Conservation (phyloP, 2,113 vertebrate species). For the Nipponia nippon region DNA sequence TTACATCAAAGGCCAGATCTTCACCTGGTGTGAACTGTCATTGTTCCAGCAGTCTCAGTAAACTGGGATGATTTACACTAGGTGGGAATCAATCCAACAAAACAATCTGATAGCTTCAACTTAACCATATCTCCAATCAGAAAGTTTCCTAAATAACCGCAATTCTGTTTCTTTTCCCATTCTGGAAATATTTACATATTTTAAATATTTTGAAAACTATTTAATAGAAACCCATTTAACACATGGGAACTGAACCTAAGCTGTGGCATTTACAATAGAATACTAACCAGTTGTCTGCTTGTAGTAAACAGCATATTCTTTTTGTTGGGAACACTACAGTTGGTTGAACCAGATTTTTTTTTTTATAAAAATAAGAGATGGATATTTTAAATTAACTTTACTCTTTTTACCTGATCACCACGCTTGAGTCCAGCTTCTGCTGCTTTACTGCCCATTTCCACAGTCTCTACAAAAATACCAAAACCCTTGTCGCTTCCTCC, state of each 20-base stretch:
- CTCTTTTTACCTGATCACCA: constrained; percentile 86
- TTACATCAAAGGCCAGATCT: not conserved
- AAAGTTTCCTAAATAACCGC: not conserved
- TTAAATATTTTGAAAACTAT: not conserved
- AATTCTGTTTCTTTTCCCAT: not conserved
- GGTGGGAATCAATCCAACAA: not conserved
- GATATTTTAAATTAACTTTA: not conserved
- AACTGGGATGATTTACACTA: not conserved
- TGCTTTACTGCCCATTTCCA: constrained; percentile 89
- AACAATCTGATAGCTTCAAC: not conserved
- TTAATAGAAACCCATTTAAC: not conserved
- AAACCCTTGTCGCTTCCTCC: constrained; percentile 93
- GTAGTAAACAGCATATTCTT: not conserved
- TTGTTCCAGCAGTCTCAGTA: not conserved
- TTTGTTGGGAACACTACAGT: not conserved
- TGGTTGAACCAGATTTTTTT: not conserved
- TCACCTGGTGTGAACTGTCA: not conserved
- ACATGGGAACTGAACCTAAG: not conserved
- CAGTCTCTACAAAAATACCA: constrained; percentile 90
- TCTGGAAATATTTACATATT: not conserved
- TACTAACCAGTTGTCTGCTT: not conserved
- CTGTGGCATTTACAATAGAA: not conserved
- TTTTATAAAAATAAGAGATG: not conserved
- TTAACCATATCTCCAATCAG: rapidly evolving
- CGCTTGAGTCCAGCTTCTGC: constrained; percentile 91